Evolutionary conservation across 53 echinoderm and acorn worm species (phyloP), one percentile per base, ranked within the genome.

Genomic region (Patiria pectinifera): DNA sequence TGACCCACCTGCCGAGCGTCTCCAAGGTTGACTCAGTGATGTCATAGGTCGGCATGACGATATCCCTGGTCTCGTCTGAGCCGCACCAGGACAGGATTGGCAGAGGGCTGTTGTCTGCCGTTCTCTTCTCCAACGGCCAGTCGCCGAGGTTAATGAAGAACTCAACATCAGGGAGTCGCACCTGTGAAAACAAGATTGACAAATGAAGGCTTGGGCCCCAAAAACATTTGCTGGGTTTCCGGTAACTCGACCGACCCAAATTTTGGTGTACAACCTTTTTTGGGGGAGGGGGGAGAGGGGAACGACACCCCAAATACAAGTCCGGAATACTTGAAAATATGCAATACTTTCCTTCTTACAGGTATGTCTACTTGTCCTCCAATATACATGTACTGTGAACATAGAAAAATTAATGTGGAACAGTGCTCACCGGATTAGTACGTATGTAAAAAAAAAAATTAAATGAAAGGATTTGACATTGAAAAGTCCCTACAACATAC

Each of bases 51-150:
- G 99, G 99, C 92, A 99, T 84, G 48, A 99, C 99, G 44, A 99
- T 99, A 80, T 99, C 99, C 76, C 94, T 92, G 18, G 94, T 95
- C 12, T 94, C 94, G 16, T 95, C 92, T 24, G 97, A 99, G 14
- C 99, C 97, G 91, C 99, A 99, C 97, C 99, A 99, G 62, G 99
- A 99, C 53, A 99, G 91, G 48, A 99, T 99, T 2, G 99, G 99
- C 72, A 99, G 94, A 6, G 97, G 97, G 71, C 86, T 93, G 69
- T 95, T 91, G 35, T 45, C 86, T 1, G 77, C 80, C 1, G 88
- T 80, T 59, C 92, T 91, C 87, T 97, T 99, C 92, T 96, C 97
- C 59, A 97, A 80, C 6, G 99, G 99, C 99, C 99, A 99, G 78
- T 99, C 99, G 18, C 99, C 99, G 45, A 99, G 95, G 86, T 99